A percentile compares a stretch with the other conserved stretches of the same genome.
Evolutionary conservation across 2,888 invertebrate genomes (phyloP).

Genomic region (Tetragnatha montana): DNA sequence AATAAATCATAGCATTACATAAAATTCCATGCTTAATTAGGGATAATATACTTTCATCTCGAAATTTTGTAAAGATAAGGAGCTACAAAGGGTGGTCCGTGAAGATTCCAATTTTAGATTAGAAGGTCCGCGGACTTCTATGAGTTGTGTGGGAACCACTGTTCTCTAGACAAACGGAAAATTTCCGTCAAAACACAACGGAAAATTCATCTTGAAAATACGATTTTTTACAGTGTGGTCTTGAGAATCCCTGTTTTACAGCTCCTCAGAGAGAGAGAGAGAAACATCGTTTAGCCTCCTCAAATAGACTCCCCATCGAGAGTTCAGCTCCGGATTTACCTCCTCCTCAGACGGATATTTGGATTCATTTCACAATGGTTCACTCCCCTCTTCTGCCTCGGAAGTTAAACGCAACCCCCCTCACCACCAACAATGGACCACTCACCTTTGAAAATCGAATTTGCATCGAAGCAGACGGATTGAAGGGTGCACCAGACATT

Average conservation of each 20-base stretch:
- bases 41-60: too few relatives aligned
- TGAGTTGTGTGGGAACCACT: too few relatives aligned
- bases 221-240: not conserved
- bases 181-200: too few relatives aligned
- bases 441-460: constrained; percentile 61
- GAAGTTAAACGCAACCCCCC: constrained; percentile 32
- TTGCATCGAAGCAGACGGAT: constrained; percentile 46
- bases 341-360: not conserved
- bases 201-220: too few relatives aligned
- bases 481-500: constrained; percentile 62
- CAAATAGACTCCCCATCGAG: not conserved
- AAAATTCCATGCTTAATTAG: too few relatives aligned
- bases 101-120: too few relatives aligned
- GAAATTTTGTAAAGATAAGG: too few relatives aligned
- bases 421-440: not conserved
- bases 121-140: too few relatives aligned
- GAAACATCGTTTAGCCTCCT: not conserved
- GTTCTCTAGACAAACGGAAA: too few relatives aligned
- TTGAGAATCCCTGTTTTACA: not conserved
- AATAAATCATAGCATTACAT: too few relatives aligned
- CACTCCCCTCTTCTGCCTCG: constrained; percentile 4
- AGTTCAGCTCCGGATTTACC: not conserved
- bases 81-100: too few relatives aligned
- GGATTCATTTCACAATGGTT: not conserved
- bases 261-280: not conserved